These are phyloP conservation scores for Morus bassanus DNA, from an alignment of 2,797 vertebrate species.

Conservation along the genomic window DNA sequence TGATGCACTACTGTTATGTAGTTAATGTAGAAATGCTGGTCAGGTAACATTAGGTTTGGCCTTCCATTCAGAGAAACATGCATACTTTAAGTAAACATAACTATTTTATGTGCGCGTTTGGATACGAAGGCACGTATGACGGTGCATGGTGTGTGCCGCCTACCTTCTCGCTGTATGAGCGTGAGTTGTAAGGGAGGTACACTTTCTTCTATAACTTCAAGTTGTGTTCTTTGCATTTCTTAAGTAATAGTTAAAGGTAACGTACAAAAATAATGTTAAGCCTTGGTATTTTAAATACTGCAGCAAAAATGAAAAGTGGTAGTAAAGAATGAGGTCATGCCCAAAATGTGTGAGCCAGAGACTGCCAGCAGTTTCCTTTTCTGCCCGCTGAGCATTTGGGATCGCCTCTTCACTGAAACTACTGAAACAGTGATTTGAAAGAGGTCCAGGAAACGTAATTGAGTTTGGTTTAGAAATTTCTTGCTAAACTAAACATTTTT, in stretches of 20 bases:
- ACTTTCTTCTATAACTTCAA: not conserved
- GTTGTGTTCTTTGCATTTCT: not conserved
- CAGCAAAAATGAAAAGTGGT: slow-evolving; percentile 36
- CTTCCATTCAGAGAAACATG: not conserved
- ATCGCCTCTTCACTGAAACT: not conserved
- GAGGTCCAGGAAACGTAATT: not conserved
- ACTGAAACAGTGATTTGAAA: not conserved
- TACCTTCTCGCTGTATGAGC: not conserved
- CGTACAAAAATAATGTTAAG: not conserved
- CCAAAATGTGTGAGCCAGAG: slow-evolving; percentile 42
- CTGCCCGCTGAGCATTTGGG: slow-evolving; percentile 37
- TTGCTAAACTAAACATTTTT: not conserved
- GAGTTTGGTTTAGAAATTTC: not conserved
- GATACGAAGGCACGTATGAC: not conserved
- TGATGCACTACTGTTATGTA: not conserved
- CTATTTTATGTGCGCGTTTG: not conserved
- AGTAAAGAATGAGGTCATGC: slow-evolving; percentile 49
- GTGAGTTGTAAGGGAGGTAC: not conserved
- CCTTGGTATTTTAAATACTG: not conserved
- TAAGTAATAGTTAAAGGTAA: not conserved
- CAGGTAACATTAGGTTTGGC: not conserved
- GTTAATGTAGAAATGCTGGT: not conserved
- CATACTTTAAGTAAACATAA: not conserved
- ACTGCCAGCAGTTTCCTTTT: slow-evolving; percentile 27
- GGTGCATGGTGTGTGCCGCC: not conserved